Conservation (phyloP, 2,113 vertebrate genomes). For the Pseudorhombus dupliciocellatus region DNA sequence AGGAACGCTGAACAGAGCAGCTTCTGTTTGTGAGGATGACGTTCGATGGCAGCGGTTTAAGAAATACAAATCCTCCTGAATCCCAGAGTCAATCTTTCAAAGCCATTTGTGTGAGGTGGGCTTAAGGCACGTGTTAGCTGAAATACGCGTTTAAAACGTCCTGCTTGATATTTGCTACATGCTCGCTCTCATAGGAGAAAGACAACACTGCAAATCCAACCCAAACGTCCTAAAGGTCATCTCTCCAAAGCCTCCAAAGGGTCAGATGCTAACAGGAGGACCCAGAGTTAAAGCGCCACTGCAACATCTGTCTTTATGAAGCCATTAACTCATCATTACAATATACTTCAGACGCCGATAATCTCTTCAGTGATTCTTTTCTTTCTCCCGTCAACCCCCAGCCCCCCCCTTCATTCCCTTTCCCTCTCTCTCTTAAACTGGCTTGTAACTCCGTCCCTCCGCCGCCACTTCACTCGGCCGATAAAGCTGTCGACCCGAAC, state of each 20-base stretch:
- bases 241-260: no score
- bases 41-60: not conserved
- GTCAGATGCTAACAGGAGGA: no score
- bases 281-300: no score
- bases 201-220: no score
- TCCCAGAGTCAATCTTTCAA: no score
- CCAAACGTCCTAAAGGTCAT: no score
- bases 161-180: no score
- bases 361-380: constrained; percentile 8
- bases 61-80: not conserved
- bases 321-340: constrained; percentile 1
- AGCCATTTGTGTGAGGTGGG: no score
- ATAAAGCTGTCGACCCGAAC: constrained; percentile 43
- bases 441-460: constrained; percentile 27
- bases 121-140: no score
- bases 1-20: not conserved
- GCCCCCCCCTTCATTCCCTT: constrained; percentile 15
- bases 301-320: constrained; percentile 1
- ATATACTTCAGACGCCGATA: constrained; percentile 15
- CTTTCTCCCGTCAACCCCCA: not conserved
- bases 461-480: constrained; percentile 27
- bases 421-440: constrained; percentile 36
- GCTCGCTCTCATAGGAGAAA: no score
- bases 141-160: no score
- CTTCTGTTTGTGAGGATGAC: not conserved